A percentile compares a stretch with the other conserved stretches of the same genome.
phyloP scores from a whole-genome alignment of 2,113 vertebrate genomes.

The Gadus macrocephalus region DNA sequence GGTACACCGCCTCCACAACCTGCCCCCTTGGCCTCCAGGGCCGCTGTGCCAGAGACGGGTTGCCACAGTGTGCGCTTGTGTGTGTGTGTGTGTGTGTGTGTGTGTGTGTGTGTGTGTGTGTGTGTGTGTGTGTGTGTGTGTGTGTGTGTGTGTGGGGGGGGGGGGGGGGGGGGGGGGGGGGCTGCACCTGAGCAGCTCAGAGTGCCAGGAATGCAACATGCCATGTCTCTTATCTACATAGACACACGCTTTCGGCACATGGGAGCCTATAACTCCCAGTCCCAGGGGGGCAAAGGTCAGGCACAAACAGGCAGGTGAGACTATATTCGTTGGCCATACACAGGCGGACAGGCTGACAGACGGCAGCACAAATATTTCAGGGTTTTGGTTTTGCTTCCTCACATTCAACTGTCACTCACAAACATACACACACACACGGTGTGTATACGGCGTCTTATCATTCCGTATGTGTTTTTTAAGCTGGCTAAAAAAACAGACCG shows the following conservation, averaged over 20 bases:
- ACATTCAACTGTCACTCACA: conserved; percentile 14
- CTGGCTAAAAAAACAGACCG: neutral
- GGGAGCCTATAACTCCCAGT: conserved; percentile 16
- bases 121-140: conserved; percentile 11
- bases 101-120: neutral
- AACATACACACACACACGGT: conserved; percentile 3
- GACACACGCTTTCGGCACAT: conserved; percentile 31
- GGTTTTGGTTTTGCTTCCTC: conserved; percentile 33
- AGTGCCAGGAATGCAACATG: conserved; percentile 18
- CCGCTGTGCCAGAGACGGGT: no score
- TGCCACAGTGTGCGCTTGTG: no score
- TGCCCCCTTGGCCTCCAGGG: no score
- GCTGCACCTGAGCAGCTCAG: conserved; percentile 28
- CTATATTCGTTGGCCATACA: conserved; percentile 13
- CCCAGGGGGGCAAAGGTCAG: neutral
- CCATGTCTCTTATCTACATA: conserved; percentile 34
- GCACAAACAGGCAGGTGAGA: conserved; percentile 6
- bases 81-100: conserved; percentile 2
- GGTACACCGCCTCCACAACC: no score
- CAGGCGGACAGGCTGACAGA: conserved; percentile 36
- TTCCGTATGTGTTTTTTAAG: neutral
- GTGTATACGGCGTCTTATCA: conserved; percentile 4
- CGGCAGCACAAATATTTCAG: conserved; percentile 1
- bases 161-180: neutral
- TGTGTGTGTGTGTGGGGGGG: conserved; percentile 1